Evolutionary conservation across 1,140 invertebrate species (phyloP), one percentile per base, ranked within the genome.

Genomic region (Hyposmocoma kahamanoa): DNA sequence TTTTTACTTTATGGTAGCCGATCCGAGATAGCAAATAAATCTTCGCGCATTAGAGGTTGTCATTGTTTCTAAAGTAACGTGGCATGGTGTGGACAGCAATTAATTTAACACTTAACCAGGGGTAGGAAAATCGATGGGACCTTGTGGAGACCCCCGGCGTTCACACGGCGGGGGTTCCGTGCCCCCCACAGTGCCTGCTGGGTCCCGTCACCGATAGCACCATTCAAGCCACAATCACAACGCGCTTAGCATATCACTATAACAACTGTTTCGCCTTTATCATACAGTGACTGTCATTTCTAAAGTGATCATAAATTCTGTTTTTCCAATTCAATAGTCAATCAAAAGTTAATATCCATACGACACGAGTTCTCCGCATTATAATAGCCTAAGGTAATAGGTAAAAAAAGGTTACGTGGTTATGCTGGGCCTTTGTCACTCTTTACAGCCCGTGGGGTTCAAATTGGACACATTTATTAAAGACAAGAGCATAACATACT

Each of bases 61-160:
- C 22, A 44, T 21, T 30, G 22, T 21, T 21, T 20, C 3, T 21
- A 41, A 47, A 17, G 53, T 42, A n/a, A n/a, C n/a, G 42, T 36
- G 26, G n/a, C 49, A 43, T 41, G 56, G 58, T 58, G 49, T 58
- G 38, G 56, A 36, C 39, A 67, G 67, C 64, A 74, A 79, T 79
- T 74, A 79, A 74, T 79, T 70, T 77, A 68, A 70, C 71, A 67
- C 67, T 59, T 77, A 66, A 58, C 38, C 36, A 65, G 62, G 13
- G 21, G 42, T 57, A 53, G 53, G 59, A 62, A 62, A 50, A 46
- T 52, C 30, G 38, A 41, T 9, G 20, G 32, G 32, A 41, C 20
- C 9, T 11, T 28, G 24, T 28, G 24, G 18, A 3, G 38, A 8
- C 38, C 38, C 38, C 38, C 38, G 4, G 42, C 44, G 45, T 51